A percentile compares a stretch with the other conserved stretches of the same genome.
Evolutionary conservation across 2,797 vertebrate genomes (phyloP).

Genomic region (Pseudomugil tenellus): DNA sequence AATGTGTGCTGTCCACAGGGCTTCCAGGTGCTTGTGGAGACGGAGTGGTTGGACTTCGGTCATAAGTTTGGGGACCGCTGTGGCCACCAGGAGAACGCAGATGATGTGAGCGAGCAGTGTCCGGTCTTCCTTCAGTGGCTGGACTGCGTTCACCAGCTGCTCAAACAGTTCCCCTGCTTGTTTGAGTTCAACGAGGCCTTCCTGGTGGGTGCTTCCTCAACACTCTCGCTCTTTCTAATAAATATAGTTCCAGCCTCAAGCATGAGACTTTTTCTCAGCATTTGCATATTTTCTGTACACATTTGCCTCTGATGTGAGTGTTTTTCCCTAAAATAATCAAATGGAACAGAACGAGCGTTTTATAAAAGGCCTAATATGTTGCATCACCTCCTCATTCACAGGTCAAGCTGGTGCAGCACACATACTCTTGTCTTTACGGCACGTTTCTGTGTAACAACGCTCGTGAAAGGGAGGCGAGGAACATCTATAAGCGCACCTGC

Average conservation of each 20-base stretch:
- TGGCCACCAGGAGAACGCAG: slow-evolving; percentile 94
- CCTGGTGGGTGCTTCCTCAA: slow-evolving; percentile 84
- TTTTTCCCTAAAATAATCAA: slow-evolving; percentile 2
- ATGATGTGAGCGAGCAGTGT: slow-evolving; percentile 97
- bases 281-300: too few species aligned
- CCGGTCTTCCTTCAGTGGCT: slow-evolving; percentile 99
- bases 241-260: not conserved
- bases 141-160: slow-evolving; percentile 96
- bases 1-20: slow-evolving; percentile 80
- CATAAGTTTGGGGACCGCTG: slow-evolving; percentile 99
- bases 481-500: slow-evolving; percentile 94
- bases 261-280: not conserved
- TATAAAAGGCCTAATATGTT: not conserved
- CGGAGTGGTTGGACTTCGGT: slow-evolving; percentile 96
- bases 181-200: slow-evolving; percentile 99
- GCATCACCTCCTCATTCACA: slow-evolving; percentile 55
- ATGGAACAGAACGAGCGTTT: not conserved
- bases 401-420: slow-evolving; percentile 99
- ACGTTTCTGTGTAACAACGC: slow-evolving; percentile 97
- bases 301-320: not conserved
- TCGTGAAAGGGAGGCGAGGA: slow-evolving; percentile 92
- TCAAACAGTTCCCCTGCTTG: slow-evolving; percentile 97
- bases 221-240: not conserved
- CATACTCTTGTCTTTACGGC: slow-evolving; percentile 96
- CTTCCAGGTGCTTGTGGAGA: slow-evolving; percentile 97